Base-by-base conservation (phyloP, 2,113 vertebrate genomes). In the Laticauda laticaudata region DNA sequence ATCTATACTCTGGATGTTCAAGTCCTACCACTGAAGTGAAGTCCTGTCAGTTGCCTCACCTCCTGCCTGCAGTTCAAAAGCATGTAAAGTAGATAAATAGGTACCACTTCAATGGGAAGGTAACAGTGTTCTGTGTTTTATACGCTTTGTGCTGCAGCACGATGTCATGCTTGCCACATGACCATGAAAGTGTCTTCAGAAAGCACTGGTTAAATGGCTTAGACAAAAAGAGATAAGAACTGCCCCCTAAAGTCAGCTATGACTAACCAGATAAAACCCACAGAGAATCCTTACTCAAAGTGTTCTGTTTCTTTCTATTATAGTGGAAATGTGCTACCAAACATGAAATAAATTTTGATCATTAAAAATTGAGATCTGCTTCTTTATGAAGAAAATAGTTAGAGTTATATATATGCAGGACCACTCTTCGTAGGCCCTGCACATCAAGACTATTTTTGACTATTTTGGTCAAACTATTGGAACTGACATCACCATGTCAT, bases 401-500 rank as follows among this genome's bases (percentile, higher is more conserved):
- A 5, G 24, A 86, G 57, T 51, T 1, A 89, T 53, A 86, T 4
- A 11, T 81, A 56, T 94, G 55, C 95, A 93, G 64, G 21, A 53
- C 23, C 26, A 92, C 18, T 5, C 11, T 59, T 89, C 23, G 53
- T 21, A 81, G 75, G 15, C 92, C 23, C 20, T 90, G 87, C 48
- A 75, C 91, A 93, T 1, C 69, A 54, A 93, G 75, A 55, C 69
- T 7, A 45, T 64, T 86, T 81, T 81, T 43, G 2, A 81, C 75
- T 92, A 87, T 94, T 96, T 93, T 95, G 96, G 92, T 94, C 93
- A 95, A 69, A 91, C 94, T 90, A 92, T 29, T 29, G 91, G 88
- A 92, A 90, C 89, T 96, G 94, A 96, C 91, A 96, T 97, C 93
- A 96, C 87, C 94, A 69, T 45, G 10, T 59, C 90, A 94, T 29